phyloP scores from a whole-genome alignment of 30 jellyfish, hydroid and myxozoan species.

The Calvadosia cruxmelitensis region DNA sequence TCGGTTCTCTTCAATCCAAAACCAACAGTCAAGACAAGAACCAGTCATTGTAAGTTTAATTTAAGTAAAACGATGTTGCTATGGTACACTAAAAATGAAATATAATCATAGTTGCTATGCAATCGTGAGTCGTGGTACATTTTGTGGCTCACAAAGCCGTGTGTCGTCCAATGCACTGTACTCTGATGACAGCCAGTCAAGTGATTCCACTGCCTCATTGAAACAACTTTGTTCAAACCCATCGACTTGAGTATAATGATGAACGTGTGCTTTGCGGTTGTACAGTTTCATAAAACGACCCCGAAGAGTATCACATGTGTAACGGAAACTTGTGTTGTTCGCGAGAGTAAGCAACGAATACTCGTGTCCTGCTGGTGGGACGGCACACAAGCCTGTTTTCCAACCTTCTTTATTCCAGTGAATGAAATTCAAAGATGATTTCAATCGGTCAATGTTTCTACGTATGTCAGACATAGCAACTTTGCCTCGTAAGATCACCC shows the following conservation, averaged over 20 bases:
- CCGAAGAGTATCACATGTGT: slow-evolving; percentile 44
- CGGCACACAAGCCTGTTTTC: slow-evolving; percentile 89
- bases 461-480: slow-evolving; percentile 85
- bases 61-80: no score
- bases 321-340: slow-evolving; percentile 59
- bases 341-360: slow-evolving; percentile 57
- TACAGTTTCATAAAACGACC: slow-evolving; percentile 62
- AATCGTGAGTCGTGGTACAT: slow-evolving; percentile 9
- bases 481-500: slow-evolving; percentile 71
- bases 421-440: slow-evolving; percentile 41
- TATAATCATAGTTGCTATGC: neutral
- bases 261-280: slow-evolving; percentile 86
- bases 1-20: no score
- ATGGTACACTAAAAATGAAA: neutral
- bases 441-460: slow-evolving; percentile 69
- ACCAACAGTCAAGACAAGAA: no score
- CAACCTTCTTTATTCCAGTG: slow-evolving; percentile 93
- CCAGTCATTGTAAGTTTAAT: no score
- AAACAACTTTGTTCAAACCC: slow-evolving; percentile 60
- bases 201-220: slow-evolving; percentile 46
- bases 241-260: slow-evolving; percentile 48
- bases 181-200: slow-evolving; percentile 56
- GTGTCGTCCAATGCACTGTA: slow-evolving; percentile 36
- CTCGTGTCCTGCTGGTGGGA: slow-evolving; percentile 70
- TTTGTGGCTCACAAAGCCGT: neutral